These are phyloP conservation scores for Pholis gunnellus DNA, from an alignment of 2,113 vertebrate species.

Conservation along the genomic window DNA sequence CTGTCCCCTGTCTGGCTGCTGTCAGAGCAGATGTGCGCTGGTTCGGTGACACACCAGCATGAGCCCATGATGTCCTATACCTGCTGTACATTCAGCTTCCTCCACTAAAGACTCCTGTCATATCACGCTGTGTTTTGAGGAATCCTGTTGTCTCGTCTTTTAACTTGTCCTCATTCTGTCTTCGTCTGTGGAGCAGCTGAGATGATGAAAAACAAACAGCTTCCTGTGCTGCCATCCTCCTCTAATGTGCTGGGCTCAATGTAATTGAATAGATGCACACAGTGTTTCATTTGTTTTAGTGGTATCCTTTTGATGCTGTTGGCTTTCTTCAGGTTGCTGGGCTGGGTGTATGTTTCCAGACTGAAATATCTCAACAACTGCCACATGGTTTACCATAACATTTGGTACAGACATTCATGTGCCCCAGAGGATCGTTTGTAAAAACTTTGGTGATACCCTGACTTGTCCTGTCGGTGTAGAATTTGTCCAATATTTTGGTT, in stretches of 20 bases:
- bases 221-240: slow-evolving; percentile 3
- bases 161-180: slow-evolving; percentile 64
- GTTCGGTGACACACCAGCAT: slow-evolving; percentile 38
- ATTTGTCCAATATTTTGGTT: not conserved
- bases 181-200: slow-evolving; percentile 11
- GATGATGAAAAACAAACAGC: slow-evolving; percentile 24
- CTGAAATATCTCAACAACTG: too few species aligned
- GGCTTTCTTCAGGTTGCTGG: not conserved
- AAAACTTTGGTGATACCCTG: not conserved
- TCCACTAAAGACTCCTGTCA: slow-evolving; percentile 38
- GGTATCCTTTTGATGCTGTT: not conserved
- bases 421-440: not conserved
- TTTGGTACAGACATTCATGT: not conserved
- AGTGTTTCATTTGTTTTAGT: not conserved
- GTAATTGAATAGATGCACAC: not conserved
- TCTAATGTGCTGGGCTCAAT: not conserved
- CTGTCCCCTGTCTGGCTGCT: slow-evolving; percentile 36
- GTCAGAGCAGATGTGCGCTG: slow-evolving; percentile 42
- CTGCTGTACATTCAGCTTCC: slow-evolving; percentile 29
- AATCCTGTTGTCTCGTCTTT: slow-evolving; percentile 42
- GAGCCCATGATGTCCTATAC: slow-evolving; percentile 39
- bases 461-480: not conserved
- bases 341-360: not conserved
- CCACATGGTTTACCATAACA: not conserved
- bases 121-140: slow-evolving; percentile 36